A percentile compares a stretch with the other conserved stretches of the same genome.
Conservation (phyloP, 2,888 invertebrate genomes). For the Catocala sponsa region DNA sequence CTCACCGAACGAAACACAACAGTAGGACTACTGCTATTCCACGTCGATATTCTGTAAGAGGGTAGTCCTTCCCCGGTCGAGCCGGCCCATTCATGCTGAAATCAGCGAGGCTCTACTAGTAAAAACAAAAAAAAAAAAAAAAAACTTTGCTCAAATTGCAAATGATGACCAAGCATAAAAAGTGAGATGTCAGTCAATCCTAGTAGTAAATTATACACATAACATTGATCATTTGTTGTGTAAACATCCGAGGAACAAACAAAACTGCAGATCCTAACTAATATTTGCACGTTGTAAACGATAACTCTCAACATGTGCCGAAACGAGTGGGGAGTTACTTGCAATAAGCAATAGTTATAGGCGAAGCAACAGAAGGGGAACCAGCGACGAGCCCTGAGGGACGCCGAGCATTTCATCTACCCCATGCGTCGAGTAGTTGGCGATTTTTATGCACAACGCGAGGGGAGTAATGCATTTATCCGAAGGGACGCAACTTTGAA, state of each 20-base stretch:
- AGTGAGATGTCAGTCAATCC: not conserved
- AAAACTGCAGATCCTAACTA: conserved; percentile 58
- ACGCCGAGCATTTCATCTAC: conserved; percentile 73
- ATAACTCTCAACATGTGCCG: conserved; percentile 61
- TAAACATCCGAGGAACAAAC: conserved; percentile 36
- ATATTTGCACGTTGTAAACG: conserved; percentile 80
- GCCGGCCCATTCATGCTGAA: no score
- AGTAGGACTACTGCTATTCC: no score
- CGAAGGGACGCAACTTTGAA: conserved; percentile 61
- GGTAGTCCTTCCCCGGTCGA: no score
- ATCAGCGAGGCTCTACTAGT: no score
- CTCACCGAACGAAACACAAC: no score
- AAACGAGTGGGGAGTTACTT: conserved; percentile 54
- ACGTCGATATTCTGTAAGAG: no score
- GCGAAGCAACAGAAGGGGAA: conserved; percentile 54
- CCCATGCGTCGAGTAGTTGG: conserved; percentile 64
- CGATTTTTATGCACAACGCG: conserved; percentile 56
- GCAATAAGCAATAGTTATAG: conserved; percentile 72
- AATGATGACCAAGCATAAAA: not conserved
- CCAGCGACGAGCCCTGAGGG: conserved; percentile 66
- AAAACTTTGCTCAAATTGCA: not conserved
- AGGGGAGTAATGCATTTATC: conserved; percentile 65
- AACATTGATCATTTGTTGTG: not conserved
- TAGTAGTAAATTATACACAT: conserved; percentile 1
- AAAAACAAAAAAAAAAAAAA: not conserved